Percentiles rank a stretch among this genome's conserved stretches.
These are phyloP conservation scores for Lithobates pipiens DNA, from an alignment of 2,797 vertebrate genomes.

Conservation along the genomic window DNA sequence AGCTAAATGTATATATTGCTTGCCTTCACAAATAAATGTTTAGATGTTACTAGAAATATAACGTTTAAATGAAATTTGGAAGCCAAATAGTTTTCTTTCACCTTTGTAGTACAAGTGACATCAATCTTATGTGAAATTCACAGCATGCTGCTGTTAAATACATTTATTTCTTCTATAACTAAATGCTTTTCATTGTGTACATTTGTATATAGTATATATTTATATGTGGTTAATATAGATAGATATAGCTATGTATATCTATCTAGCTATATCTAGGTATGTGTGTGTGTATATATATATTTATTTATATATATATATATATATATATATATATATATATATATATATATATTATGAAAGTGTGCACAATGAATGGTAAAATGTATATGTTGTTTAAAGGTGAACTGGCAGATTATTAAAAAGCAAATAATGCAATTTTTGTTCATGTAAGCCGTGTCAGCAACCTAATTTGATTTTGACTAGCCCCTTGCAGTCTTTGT, in stretches of 20 bases:
- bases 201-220: too few relatives aligned
- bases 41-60: not conserved
- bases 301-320: not conserved
- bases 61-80: not conserved
- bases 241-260: not conserved
- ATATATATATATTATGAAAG: too few relatives aligned
- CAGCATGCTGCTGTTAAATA: constrained; percentile 6
- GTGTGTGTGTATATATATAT: not conserved
- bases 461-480: too few relatives aligned
- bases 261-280: not conserved
- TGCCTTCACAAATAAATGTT: not conserved
- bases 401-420: too few relatives aligned
- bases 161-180: not conserved
- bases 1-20: constrained; percentile 11
- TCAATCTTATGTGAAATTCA: not conserved
- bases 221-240: too few relatives aligned
- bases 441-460: too few relatives aligned
- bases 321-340: not conserved
- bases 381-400: too few relatives aligned
- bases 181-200: not conserved
- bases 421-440: not conserved
- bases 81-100: constrained; percentile 10
- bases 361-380: too few relatives aligned
- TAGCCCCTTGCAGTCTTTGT: too few relatives aligned
- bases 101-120: constrained; percentile 7